These are phyloP conservation scores for Magallana ariakensis DNA, from an alignment of 1,140 invertebrate genomes.

Conservation along the genomic window DNA sequence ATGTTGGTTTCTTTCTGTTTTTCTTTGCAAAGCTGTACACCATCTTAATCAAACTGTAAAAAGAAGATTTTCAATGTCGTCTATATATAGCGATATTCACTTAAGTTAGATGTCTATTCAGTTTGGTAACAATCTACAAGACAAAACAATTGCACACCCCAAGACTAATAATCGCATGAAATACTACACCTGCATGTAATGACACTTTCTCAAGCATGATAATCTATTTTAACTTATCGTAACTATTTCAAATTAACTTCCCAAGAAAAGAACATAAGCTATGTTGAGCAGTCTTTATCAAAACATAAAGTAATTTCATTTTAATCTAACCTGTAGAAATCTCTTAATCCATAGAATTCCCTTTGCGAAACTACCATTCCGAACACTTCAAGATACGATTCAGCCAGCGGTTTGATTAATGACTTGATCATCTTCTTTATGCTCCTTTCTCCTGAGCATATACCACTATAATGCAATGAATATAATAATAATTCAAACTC, in stretches of 20 bases:
- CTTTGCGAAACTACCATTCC: conserved; percentile 60
- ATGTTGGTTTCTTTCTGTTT: conserved; percentile 58
- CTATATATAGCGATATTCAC: no score
- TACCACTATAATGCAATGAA: conserved; percentile 65
- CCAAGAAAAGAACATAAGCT: no score
- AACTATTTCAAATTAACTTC: no score
- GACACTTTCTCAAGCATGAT: no score
- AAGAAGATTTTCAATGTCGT: background rate
- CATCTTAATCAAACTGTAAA: conserved; percentile 75
- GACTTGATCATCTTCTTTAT: conserved; percentile 59
- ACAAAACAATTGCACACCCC: no score
- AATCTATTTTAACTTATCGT: no score
- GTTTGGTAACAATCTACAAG: no score
- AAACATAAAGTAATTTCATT: background rate
- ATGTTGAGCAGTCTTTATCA: no score
- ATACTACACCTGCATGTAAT: no score
- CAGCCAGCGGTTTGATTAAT: conserved; percentile 64
- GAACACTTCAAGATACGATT: conserved; percentile 71
- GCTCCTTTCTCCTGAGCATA: conserved; percentile 61
- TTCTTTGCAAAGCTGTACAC: conserved; percentile 68
- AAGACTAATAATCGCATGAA: no score
- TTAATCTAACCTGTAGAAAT: conserved; percentile 75
- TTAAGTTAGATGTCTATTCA: no score
- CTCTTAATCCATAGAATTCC: conserved; percentile 78
- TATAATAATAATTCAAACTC: no score